Percentiles rank a stretch among this genome's conserved stretches.
These are phyloP conservation scores for Lepeophtheirus nordmannii DNA, from an alignment of 2,888 invertebrate species.

Conservation along the genomic window DNA sequence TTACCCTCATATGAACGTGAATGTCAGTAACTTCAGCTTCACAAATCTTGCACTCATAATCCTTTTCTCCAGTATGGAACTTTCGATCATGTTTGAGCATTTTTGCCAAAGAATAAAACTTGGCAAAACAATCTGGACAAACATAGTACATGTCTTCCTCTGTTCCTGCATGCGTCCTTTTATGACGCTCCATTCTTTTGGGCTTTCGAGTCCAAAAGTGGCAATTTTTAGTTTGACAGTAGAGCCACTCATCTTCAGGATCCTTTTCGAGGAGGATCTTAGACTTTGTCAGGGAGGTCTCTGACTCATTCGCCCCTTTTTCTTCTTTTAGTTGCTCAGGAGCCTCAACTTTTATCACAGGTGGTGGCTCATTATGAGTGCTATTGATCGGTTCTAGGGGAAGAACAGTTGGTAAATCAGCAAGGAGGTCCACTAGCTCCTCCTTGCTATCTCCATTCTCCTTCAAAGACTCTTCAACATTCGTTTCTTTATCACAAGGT, in stretches of 20 bases:
- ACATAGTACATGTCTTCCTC: slow-evolving; percentile 10
- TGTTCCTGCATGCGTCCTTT: slow-evolving; percentile 11
- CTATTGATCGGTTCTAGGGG: not conserved
- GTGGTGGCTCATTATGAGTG: not conserved
- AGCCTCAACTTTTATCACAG: slow-evolving; percentile 4
- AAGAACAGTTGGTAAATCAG: not conserved
- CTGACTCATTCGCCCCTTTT: not conserved
- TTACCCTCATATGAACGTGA: slow-evolving; percentile 20
- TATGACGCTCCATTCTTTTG: slow-evolving; percentile 19
- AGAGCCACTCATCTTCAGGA: slow-evolving; percentile 15
- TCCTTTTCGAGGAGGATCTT: not conserved
- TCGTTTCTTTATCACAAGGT: not conserved
- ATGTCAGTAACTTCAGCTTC: slow-evolving; percentile 22
- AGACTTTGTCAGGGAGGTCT: not conserved
- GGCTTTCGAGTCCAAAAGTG: slow-evolving; percentile 17
- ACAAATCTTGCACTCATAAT: slow-evolving; percentile 21
- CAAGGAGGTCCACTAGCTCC: slow-evolving; percentile 8
- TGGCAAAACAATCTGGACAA: slow-evolving; percentile 22
- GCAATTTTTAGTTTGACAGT: slow-evolving; percentile 6
- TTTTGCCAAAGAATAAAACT: slow-evolving; percentile 20
- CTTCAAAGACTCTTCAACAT: not conserved
- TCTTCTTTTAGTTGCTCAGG: not conserved
- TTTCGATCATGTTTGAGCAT: slow-evolving; percentile 20
- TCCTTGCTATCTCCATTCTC: not conserved
- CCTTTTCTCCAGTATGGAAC: slow-evolving; percentile 18